Base-by-base conservation (phyloP, 2,113 vertebrate species). In the Cygnus buccinator region DNA sequence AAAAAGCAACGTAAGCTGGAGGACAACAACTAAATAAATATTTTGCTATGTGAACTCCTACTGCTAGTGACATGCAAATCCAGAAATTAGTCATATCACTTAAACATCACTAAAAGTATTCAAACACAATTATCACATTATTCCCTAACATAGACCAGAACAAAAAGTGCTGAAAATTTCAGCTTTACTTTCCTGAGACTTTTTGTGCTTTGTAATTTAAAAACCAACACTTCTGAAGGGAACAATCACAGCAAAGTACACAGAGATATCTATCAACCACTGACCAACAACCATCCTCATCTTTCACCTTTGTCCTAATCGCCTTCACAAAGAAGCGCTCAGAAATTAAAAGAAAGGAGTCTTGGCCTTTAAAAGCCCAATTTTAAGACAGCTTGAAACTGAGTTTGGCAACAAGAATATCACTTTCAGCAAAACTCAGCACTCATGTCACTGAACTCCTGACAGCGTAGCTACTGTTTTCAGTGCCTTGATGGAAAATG, bases 191-290 rank as follows among this genome's bases (percentile, higher is more conserved):
- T 44, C 46, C 57, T 71, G 33, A 71, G 10, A 25, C 6, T 48
- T 33, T 13, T 23, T 0, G 1, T 10, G 10, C 21, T 4, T 13
- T 31, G 21, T 17, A 7, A 13, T 37, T 70, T 12, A 19, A n/a
- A 59, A 13, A 23, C 48, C 21, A 50, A 22, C 48, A 23, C 3
- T 35, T 55, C 26, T 43, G 4, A 76, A 58, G 7, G 23, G 5
- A 76, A 46, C 20, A 54, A 22, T 13, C 4, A 5, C 46, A n/a
- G 6, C 50, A 39, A 73, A 78, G 14, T 14, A 82, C 2, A 18
- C 18, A 48, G 54, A 33, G 55, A 37, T 17, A 44, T 3, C 2
- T 17, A 44, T 3, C 2, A 2, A 85, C 54, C 14, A 39, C 8
- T 2, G 16, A 78, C 29, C 22, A 75, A 70, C 3, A 48, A 35